A percentile compares a stretch with the other conserved stretches of the same genome.
Evolutionary conservation across 2,113 vertebrate genomes (phyloP).

Genomic region (Calyptommatus sinebrachiatus): DNA sequence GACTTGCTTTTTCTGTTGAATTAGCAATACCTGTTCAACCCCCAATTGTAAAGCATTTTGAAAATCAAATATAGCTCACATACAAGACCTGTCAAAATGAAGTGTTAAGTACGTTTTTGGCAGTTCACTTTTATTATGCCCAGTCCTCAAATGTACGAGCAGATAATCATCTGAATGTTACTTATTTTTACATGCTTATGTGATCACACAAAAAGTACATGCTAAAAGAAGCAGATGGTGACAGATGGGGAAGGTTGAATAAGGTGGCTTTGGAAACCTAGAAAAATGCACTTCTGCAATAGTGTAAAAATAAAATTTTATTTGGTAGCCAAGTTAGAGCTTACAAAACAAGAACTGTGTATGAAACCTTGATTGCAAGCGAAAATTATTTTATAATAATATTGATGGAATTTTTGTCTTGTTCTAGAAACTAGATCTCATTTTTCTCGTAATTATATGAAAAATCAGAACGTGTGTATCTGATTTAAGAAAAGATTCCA

Average conservation of each 20-base stretch:
- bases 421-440: not conserved
- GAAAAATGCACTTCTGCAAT: slow-evolving; percentile 93
- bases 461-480: not conserved
- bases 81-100: slow-evolving; percentile 83
- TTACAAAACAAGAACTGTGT: slow-evolving; percentile 60
- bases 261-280: slow-evolving; percentile 97
- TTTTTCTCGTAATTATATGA: not conserved
- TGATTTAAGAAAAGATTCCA: not conserved
- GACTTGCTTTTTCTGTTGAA: slow-evolving; percentile 73
- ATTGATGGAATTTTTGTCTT: not conserved
- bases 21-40: slow-evolving; percentile 78
- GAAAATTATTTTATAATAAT: slow-evolving; percentile 21
- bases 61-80: slow-evolving; percentile 79
- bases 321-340: slow-evolving; percentile 88
- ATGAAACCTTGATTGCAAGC: slow-evolving; percentile 49
- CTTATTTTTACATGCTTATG: slow-evolving; percentile 99
- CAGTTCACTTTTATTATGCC: slow-evolving; percentile 90
- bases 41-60: slow-evolving; percentile 80
- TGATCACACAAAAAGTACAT: slow-evolving; percentile 96
- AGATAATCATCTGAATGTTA: slow-evolving; percentile 99
- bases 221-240: slow-evolving; percentile 99
- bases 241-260: slow-evolving; percentile 99
- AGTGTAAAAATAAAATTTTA: slow-evolving; percentile 95
- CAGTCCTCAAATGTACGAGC: slow-evolving; percentile 91
- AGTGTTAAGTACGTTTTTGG: slow-evolving; percentile 95